phyloP scores from a whole-genome alignment of 2,888 invertebrate genomes.

The Synergus japonicus region DNA sequence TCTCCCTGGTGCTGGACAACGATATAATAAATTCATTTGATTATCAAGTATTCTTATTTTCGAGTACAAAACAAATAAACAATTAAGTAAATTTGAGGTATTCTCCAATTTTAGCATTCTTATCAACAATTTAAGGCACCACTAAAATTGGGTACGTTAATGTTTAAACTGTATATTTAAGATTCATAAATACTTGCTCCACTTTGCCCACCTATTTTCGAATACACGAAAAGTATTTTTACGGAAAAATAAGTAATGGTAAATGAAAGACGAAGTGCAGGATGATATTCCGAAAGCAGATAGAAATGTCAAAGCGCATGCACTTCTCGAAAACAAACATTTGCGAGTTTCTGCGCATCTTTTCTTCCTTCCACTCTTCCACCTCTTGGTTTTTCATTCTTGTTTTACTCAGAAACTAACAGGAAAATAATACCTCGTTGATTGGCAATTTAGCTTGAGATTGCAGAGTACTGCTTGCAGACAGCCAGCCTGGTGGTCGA shows the following conservation, averaged over 20 bases:
- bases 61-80: not conserved
- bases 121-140: not conserved
- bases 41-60: too few species aligned
- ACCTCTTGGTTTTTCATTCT: conserved; percentile 38
- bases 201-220: not conserved
- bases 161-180: not conserved
- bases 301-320: conserved; percentile 5
- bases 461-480: conserved; percentile 62
- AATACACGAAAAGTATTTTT: not conserved
- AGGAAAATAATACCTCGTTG: conserved; percentile 75
- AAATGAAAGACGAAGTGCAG: not conserved
- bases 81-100: conserved; percentile 3
- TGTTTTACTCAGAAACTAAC: conserved; percentile 66
- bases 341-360: conserved; percentile 41
- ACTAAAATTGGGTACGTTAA: not conserved
- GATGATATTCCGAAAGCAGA: not conserved
- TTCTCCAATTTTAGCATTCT: not conserved
- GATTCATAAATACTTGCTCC: conserved; percentile 1
- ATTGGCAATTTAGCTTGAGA: conserved; percentile 75
- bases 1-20: not conserved
- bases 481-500: conserved; percentile 46
- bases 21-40: too few species aligned
- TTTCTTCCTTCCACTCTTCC: conserved; percentile 8
- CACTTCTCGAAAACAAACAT: conserved; percentile 15
- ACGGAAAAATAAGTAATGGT: not conserved